Percentiles rank a stretch among this genome's conserved stretches.
These are phyloP conservation scores for Poicephalus gulielmi DNA, from an alignment of 2,113 vertebrate genomes.

Conservation along the genomic window DNA sequence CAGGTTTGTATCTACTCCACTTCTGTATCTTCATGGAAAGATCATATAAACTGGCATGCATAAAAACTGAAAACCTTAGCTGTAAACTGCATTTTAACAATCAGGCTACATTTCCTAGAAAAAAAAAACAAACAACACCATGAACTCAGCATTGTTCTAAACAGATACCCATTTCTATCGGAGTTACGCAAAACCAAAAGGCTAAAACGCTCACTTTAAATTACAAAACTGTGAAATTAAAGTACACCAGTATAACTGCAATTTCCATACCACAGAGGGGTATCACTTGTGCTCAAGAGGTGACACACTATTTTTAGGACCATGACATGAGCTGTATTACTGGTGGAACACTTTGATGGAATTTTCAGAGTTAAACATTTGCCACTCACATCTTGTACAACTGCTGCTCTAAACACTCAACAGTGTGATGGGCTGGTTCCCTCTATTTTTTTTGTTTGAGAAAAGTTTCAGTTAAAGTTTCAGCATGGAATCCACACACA, in stretches of 20 bases:
- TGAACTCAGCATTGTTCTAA: not conserved
- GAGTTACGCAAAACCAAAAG: not conserved
- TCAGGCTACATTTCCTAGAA: not conserved
- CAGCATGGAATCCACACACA: not conserved
- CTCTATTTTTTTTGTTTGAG: not conserved
- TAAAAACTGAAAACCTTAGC: not conserved
- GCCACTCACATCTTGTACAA: not conserved
- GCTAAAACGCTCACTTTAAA: not conserved
- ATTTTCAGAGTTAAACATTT: conserved; percentile 19
- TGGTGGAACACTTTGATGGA: conserved; percentile 20
- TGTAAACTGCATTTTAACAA: not conserved
- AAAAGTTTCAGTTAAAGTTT: not conserved
- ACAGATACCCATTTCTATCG: not conserved
- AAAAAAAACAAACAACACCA: not conserved
- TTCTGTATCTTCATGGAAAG: not conserved
- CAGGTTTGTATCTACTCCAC: not conserved
- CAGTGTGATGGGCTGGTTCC: not conserved
- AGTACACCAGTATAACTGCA: not conserved
- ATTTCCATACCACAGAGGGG: not conserved
- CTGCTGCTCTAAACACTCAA: not conserved
- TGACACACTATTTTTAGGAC: conserved; percentile 40
- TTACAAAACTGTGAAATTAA: not conserved
- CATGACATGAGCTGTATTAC: conserved; percentile 11
- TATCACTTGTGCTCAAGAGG: conserved; percentile 21
- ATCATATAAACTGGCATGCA: not conserved